Evolutionary conservation across 2,113 vertebrate species (phyloP).

Genomic region (Dipodomys ordii): DNA sequence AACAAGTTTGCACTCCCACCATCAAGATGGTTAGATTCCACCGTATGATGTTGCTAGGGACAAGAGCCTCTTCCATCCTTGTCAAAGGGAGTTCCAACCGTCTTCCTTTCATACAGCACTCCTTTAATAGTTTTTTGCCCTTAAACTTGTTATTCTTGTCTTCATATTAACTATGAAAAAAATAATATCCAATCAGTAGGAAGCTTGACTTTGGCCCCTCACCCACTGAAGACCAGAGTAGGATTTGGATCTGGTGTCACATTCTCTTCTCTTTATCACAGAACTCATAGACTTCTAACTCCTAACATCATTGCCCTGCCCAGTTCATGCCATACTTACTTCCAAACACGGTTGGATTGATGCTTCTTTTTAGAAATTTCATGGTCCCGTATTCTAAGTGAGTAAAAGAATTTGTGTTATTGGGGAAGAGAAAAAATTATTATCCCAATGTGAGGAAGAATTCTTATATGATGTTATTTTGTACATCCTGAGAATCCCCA

Average conservation of each 20-base stretch:
- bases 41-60: too few relatives aligned
- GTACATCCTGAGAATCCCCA: not conserved
- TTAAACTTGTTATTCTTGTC: not conserved
- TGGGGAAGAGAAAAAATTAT: conserved; percentile 38
- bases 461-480: not conserved
- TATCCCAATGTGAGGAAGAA: not conserved
- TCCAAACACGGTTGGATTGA: not conserved
- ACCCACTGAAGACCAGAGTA: not conserved
- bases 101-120: too few relatives aligned
- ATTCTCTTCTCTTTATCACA: not conserved
- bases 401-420: not conserved
- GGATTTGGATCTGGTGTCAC: not conserved
- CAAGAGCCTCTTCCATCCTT: too few relatives aligned
- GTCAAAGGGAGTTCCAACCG: too few relatives aligned
- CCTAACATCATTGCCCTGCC: too few relatives aligned
- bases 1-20: too few relatives aligned
- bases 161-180: not conserved
- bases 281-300: not conserved
- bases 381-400: not conserved
- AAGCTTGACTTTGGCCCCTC: not conserved
- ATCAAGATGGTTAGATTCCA: too few relatives aligned
- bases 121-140: too few relatives aligned
- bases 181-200: not conserved
- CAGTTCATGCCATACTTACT: not conserved
- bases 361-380: not conserved